phyloP scores from a whole-genome alignment of 2,797 vertebrate genomes.

The Crenuchus spilurus region DNA sequence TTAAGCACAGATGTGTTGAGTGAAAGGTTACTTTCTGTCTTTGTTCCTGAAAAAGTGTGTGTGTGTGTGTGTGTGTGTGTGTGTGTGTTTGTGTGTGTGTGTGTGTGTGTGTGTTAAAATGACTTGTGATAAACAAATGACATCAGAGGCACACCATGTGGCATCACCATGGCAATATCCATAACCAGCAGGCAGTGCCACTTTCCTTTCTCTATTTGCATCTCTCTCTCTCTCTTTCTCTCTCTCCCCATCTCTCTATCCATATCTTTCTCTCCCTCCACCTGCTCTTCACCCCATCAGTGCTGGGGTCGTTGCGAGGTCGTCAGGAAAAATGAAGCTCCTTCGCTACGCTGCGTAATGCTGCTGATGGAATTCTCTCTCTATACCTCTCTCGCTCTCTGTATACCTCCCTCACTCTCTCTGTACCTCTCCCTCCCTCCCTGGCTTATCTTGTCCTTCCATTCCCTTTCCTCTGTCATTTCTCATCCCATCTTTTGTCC shows the following conservation, averaged over 20 bases:
- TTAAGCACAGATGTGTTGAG: slow-evolving; percentile 17
- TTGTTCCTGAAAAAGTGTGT: slow-evolving; percentile 7
- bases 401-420: slow-evolving; percentile 36
- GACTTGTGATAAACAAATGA: slow-evolving; percentile 61
- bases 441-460: slow-evolving; percentile 49
- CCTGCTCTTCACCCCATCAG: slow-evolving; percentile 84
- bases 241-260: slow-evolving; percentile 24
- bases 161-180: slow-evolving; percentile 77
- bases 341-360: slow-evolving; percentile 52
- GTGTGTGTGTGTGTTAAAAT: slow-evolving; percentile 40
- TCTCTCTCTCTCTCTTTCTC: too few species aligned
- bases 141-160: slow-evolving; percentile 77
- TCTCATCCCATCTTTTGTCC: slow-evolving; percentile 45
- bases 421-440: slow-evolving; percentile 36
- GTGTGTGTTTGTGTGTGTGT: background rate
- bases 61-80: too few species aligned
- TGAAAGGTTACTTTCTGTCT: slow-evolving; percentile 8
- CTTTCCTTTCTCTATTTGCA: slow-evolving; percentile 38
- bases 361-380: slow-evolving; percentile 57
- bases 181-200: slow-evolving; percentile 51
- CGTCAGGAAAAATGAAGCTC: slow-evolving; percentile 84
- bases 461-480: slow-evolving; percentile 41
- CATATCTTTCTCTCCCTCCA: slow-evolving; percentile 50
- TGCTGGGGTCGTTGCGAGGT: slow-evolving; percentile 79
- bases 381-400: slow-evolving; percentile 41